Evolutionary conservation across 2,888 invertebrate species (phyloP).

Genomic region (Sesia apiformis): DNA sequence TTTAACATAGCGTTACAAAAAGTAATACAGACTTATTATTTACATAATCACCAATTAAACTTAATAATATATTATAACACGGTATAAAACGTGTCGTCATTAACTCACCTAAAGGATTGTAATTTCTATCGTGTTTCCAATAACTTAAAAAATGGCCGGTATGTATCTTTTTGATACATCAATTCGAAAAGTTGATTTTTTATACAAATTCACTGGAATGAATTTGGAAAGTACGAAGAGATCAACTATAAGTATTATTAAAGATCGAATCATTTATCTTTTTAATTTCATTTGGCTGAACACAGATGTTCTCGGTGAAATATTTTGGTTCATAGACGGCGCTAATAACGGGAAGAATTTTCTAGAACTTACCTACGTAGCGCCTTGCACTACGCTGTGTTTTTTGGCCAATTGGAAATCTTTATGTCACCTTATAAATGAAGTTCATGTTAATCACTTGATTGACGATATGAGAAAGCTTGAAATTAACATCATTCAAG

Average conservation of each 20-base stretch:
- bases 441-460: background rate
- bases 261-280: conserved; percentile 17
- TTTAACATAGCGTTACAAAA: too few relatives aligned
- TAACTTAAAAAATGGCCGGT: background rate
- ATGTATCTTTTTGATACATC: conserved; percentile 19
- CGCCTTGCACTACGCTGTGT: conserved; percentile 5
- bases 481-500: background rate
- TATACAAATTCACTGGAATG: background rate
- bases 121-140: background rate
- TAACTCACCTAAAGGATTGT: background rate
- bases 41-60: background rate
- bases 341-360: conserved; percentile 23
- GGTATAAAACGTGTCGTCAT: background rate
- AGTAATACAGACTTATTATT: background rate
- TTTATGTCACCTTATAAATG: conserved; percentile 2
- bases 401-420: conserved; percentile 5
- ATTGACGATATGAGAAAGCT: conserved; percentile 1
- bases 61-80: background rate
- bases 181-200: conserved; percentile 20
- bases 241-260: conserved; percentile 7
- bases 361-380: conserved; percentile 9
- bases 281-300: conserved; percentile 31
- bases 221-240: conserved; percentile 12
- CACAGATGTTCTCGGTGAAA: conserved; percentile 21
- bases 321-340: conserved; percentile 27